These are phyloP conservation scores for Mellilla xanthometata DNA, from an alignment of 2,888 invertebrate species.

Conservation along the genomic window DNA sequence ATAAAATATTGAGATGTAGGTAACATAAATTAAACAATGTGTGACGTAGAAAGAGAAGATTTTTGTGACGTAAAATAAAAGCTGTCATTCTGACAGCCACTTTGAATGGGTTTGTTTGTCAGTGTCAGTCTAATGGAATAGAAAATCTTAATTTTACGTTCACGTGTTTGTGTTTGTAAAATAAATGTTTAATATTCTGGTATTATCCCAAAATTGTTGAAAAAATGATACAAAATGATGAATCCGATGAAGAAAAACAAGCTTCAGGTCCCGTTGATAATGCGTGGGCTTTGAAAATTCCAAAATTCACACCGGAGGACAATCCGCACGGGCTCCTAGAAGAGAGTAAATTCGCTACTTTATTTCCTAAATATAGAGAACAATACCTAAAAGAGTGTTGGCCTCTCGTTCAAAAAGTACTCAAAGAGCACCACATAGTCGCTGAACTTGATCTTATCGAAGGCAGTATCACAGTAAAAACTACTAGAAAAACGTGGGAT, in stretches of 20 bases:
- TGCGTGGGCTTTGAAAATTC: slow-evolving; percentile 94
- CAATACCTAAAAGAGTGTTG: slow-evolving; percentile 97
- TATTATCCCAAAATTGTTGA: neutral
- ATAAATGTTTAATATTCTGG: neutral
- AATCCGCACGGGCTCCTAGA: slow-evolving; percentile 94
- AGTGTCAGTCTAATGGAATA: too few species aligned
- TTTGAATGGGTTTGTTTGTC: too few species aligned
- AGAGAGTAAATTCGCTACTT: slow-evolving; percentile 97
- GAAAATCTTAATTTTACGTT: too few species aligned
- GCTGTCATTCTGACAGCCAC: too few species aligned
- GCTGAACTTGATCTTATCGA: slow-evolving; percentile 96
- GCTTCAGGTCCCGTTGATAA: slow-evolving; percentile 87
- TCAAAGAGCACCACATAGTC: slow-evolving; percentile 90
- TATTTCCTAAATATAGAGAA: slow-evolving; percentile 99
- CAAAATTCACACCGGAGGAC: slow-evolving; percentile 93
- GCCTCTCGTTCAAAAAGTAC: slow-evolving; percentile 94
- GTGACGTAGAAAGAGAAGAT: too few species aligned
- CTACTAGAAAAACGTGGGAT: slow-evolving; percentile 99
- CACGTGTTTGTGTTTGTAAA: neutral
- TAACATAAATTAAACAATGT: too few species aligned
- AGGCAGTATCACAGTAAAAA: slow-evolving; percentile 96
- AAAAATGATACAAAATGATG: slow-evolving; percentile 42
- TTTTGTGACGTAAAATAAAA: too few species aligned
- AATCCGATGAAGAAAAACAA: slow-evolving; percentile 48
- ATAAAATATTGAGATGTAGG: too few species aligned